phyloP scores from a whole-genome alignment of 2,888 invertebrate species.

The Apotomis turbidana region DNA sequence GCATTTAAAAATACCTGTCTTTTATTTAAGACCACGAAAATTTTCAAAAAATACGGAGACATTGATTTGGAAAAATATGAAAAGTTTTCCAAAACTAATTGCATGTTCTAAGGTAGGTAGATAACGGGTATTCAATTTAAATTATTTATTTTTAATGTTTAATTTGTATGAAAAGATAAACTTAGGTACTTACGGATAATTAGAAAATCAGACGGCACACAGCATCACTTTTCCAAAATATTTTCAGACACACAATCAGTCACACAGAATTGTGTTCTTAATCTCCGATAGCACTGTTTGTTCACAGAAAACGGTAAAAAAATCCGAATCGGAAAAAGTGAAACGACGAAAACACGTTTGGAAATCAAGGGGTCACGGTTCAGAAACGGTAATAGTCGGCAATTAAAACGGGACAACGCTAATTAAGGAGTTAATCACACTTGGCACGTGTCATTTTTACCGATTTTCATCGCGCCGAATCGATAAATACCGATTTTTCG shows the following conservation, averaged over 20 bases:
- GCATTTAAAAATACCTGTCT: not conserved
- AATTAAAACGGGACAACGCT: slow-evolving; percentile 74
- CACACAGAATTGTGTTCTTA: slow-evolving; percentile 56
- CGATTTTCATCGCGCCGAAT: slow-evolving; percentile 50
- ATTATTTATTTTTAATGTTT: not conserved
- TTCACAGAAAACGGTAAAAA: slow-evolving; percentile 46
- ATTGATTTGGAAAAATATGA: not conserved
- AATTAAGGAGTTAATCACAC: slow-evolving; percentile 70
- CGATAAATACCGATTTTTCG: slow-evolving; percentile 45
- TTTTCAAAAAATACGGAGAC: not conserved
- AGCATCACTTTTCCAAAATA: slow-evolving; percentile 77
- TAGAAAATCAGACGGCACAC: slow-evolving; percentile 62
- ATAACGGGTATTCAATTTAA: not conserved
- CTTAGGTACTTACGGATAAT: slow-evolving; percentile 68
- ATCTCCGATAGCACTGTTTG: slow-evolving; percentile 51
- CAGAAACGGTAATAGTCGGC: slow-evolving; percentile 52
- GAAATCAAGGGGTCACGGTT: slow-evolving; percentile 42
- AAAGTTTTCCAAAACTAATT: not conserved
- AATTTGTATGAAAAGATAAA: not conserved
- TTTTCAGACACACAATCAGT: slow-evolving; percentile 58
- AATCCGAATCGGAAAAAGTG: slow-evolving; percentile 45
- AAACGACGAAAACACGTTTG: slow-evolving; percentile 34
- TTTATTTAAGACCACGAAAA: no score
- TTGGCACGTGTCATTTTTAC: slow-evolving; percentile 69
- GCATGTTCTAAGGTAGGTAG: slow-evolving; percentile 23